These are phyloP conservation scores for Galago senegalensis DNA, from an alignment of 2,797 vertebrate species.

Conservation along the genomic window DNA sequence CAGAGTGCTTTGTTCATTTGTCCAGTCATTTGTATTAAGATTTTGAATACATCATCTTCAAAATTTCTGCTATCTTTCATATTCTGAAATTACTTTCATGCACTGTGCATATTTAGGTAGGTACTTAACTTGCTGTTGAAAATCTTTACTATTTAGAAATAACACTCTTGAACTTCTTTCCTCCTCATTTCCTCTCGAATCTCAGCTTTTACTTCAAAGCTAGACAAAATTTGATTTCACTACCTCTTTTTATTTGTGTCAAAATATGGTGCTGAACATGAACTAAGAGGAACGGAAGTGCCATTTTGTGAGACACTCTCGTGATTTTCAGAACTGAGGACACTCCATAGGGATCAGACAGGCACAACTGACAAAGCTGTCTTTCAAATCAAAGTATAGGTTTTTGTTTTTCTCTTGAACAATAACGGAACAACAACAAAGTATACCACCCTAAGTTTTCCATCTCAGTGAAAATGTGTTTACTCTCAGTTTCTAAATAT, in stretches of 20 bases:
- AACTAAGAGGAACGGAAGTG: background rate
- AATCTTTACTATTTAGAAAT: conserved; percentile 61
- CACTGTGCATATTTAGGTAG: background rate
- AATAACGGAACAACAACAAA: background rate
- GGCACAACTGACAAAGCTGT: background rate
- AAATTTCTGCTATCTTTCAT: conserved; percentile 45
- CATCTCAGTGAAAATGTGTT: background rate
- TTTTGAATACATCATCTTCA: background rate
- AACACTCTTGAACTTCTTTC: conserved; percentile 44
- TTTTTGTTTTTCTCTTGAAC: background rate
- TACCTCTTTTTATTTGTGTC: conserved; percentile 10
- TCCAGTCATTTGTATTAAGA: conserved; percentile 23
- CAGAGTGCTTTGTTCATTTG: conserved; percentile 45
- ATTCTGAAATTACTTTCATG: conserved; percentile 31
- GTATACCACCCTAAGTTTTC: background rate
- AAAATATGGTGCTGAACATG: conserved; percentile 35
- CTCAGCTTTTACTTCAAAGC: conserved; percentile 33
- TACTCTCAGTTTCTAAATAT: conserved; percentile 34
- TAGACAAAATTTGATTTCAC: conserved; percentile 50
- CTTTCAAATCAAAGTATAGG: background rate
- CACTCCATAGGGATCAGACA: background rate
- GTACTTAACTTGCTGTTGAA: background rate
- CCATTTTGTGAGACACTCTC: background rate
- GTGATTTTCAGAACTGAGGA: background rate
- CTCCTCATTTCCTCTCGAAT: conserved; percentile 55